These are phyloP conservation scores for Cherax quadricarinatus DNA, from an alignment of 1,140 invertebrate species.

Conservation along the genomic window DNA sequence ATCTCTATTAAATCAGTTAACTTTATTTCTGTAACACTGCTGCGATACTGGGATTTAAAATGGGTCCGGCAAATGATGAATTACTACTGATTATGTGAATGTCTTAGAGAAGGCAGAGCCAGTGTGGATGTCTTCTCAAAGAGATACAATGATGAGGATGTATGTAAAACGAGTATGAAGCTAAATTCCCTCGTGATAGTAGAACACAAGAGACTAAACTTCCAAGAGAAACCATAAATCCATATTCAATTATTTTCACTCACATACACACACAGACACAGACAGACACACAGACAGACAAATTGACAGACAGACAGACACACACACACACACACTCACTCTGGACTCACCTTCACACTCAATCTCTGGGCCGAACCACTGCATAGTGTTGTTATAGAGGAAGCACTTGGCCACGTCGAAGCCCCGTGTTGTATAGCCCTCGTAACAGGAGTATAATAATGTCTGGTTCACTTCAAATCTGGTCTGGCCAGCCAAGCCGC, in stretches of 20 bases:
- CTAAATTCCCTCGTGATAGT: too few species aligned
- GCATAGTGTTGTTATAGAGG: constrained; percentile 88
- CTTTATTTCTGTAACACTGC: too few species aligned
- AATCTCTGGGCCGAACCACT: constrained; percentile 96
- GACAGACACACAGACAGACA: constrained; percentile 33
- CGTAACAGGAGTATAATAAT: constrained; percentile 93
- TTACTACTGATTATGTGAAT: too few species aligned
- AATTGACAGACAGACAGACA: neutral
- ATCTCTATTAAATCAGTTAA: neutral
- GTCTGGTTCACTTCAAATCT: constrained; percentile 80
- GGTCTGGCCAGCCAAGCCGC: constrained; percentile 81
- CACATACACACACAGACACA: constrained; percentile 40
- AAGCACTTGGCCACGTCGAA: constrained; percentile 93
- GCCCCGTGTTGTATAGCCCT: constrained; percentile 91
- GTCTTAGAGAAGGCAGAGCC: too few species aligned
- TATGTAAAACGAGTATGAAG: too few species aligned
- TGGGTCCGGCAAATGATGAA: too few species aligned
- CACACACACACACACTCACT: constrained; percentile 21
- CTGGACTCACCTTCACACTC: constrained; percentile 90
- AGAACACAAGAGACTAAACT: too few species aligned
- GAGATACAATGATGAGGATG: too few species aligned
- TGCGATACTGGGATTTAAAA: too few species aligned
- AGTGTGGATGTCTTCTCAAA: too few species aligned
- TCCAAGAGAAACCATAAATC: too few species aligned
- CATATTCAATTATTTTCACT: neutral